Evolutionary conservation across 2,113 vertebrate species (phyloP).

Genomic region (Poeciliopsis prolifica): DNA sequence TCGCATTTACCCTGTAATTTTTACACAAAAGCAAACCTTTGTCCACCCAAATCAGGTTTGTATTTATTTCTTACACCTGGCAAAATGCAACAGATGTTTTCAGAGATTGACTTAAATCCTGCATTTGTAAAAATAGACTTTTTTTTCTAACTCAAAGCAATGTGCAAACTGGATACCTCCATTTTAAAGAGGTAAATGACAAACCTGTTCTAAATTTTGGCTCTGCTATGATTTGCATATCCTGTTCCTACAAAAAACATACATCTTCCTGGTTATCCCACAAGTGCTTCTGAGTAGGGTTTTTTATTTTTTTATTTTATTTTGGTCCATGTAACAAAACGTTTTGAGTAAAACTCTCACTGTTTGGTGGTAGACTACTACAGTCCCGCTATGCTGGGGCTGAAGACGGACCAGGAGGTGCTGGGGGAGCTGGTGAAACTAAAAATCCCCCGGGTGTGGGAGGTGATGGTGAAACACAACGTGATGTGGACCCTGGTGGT

Average conservation of each 20-base stretch:
- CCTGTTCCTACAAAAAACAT: too few species aligned
- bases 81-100: not conserved
- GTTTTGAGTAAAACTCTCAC: not conserved
- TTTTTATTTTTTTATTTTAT: too few species aligned
- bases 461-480: constrained; percentile 85
- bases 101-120: not conserved
- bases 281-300: too few species aligned
- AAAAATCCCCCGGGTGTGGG: constrained; percentile 87
- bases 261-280: too few species aligned
- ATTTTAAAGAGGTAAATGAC: not conserved
- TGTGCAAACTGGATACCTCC: not conserved
- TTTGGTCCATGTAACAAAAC: too few species aligned
- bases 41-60: not conserved
- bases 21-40: not conserved
- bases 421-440: constrained; percentile 90
- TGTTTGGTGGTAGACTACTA: constrained; percentile 86
- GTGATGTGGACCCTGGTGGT: constrained; percentile 93
- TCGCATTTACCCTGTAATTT: not conserved
- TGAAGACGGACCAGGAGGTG: constrained; percentile 94
- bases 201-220: not conserved
- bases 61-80: not conserved
- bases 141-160: not conserved
- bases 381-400: constrained; percentile 89
- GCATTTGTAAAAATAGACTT: not conserved
- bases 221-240: not conserved